A percentile compares a stretch with the other conserved stretches of the same genome.
phyloP scores from a whole-genome alignment of 2,888 invertebrate species.

The Heteropelma amictum region DNA sequence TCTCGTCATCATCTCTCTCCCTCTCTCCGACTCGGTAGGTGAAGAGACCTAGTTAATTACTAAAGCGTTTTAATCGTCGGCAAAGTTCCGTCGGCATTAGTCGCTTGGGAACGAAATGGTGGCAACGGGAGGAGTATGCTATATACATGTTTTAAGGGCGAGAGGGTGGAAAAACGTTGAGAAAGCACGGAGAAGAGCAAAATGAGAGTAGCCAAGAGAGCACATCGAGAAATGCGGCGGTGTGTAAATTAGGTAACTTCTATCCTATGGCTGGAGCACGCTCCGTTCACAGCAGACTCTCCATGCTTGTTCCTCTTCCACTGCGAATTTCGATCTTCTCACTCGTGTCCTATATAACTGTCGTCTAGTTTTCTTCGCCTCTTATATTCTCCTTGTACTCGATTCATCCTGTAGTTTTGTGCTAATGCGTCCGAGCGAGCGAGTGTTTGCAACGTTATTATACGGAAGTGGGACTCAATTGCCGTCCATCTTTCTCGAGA shows the following conservation, averaged over 20 bases:
- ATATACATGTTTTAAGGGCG: not conserved
- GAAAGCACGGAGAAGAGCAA: constrained; percentile 34
- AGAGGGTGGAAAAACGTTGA: constrained; percentile 2
- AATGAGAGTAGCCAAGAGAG: constrained; percentile 42
- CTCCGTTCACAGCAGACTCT: constrained; percentile 26
- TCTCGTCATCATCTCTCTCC: constrained; percentile 24
- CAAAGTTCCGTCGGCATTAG: constrained; percentile 74
- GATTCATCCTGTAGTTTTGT: not conserved
- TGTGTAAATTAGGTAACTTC: constrained; percentile 74
- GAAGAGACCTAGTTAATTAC: constrained; percentile 78
- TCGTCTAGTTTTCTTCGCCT: constrained; percentile 28
- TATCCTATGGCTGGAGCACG: constrained; percentile 52
- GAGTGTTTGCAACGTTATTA: too few species aligned
- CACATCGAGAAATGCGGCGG: constrained; percentile 68
- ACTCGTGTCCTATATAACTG: constrained; percentile 7
- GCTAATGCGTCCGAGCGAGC: not conserved
- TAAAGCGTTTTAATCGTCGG: constrained; percentile 78
- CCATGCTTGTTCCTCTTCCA: constrained; percentile 32
- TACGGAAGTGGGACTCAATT: not conserved
- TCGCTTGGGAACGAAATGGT: constrained; percentile 59
- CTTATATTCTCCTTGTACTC: constrained; percentile 4
- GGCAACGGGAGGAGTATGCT: constrained; percentile 2
- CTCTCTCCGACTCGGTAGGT: constrained; percentile 64
- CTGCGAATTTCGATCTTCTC: constrained; percentile 26
- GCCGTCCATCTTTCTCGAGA: not conserved